These are phyloP conservation scores for pig (Sus scrofa) DNA, from an alignment of 2,113 vertebrate genomes.

Conservation along the genomic window T2T-Sscrofa CM000812.6:127167001-127167500, in stretches of 20 bases:
- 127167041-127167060: no score
- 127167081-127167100: no score
- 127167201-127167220: neutral
- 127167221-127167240: neutral
- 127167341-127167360: neutral
- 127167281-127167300: neutral
- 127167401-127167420: neutral
- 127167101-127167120: no score
- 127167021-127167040: no score
- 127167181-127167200: neutral
- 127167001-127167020: no score
- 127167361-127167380: neutral
- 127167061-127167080: no score
- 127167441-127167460: neutral
- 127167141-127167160: no score
- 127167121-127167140: no score
- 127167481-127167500: neutral
- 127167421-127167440: neutral
- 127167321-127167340: neutral
- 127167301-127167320: neutral
- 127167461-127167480: neutral
- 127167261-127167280: neutral
- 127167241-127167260: neutral
- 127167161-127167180: no score
- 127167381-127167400: neutral